phyloP scores from a whole-genome alignment of 2,797 vertebrate genomes.

The Sebastes oblongus region DNA sequence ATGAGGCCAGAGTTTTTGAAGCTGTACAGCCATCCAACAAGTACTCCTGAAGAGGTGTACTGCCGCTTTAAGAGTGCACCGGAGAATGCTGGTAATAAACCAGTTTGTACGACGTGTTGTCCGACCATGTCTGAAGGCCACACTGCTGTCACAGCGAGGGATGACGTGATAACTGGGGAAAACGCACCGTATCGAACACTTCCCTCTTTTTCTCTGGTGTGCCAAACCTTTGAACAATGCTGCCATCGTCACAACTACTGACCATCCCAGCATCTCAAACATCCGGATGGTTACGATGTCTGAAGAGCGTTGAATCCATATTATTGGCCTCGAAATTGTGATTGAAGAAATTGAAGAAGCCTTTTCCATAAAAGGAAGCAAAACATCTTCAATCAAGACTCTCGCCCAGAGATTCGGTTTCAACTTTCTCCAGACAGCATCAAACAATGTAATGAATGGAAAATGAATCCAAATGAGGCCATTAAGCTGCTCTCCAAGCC shows the following conservation, averaged over 20 bases:
- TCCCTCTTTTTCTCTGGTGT: not conserved
- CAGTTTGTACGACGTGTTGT: not conserved
- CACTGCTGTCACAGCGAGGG: not conserved
- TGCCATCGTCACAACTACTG: not conserved
- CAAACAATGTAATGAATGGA: constrained; percentile 55
- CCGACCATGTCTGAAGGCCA: not conserved
- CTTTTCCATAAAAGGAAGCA: not conserved
- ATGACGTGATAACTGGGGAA: not conserved
- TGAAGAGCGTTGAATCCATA: not conserved
- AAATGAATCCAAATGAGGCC: constrained; percentile 54
- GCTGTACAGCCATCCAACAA: too few relatives aligned
- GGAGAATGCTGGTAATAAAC: not conserved
- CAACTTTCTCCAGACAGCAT: constrained; percentile 19
- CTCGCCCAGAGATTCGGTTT: not conserved
- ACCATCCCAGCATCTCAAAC: not conserved
- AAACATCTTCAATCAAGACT: not conserved
- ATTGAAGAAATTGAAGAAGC: not conserved
- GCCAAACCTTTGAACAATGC: not conserved
- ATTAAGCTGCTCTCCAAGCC: constrained; percentile 53
- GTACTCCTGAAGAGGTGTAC: too few relatives aligned
- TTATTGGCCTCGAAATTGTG: not conserved
- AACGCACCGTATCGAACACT: not conserved
- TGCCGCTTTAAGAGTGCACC: not conserved
- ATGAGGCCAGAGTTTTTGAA: not conserved
- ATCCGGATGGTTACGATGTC: not conserved